Base-by-base conservation (phyloP, 1,140 invertebrate species). In the Ips nitidus region DNA sequence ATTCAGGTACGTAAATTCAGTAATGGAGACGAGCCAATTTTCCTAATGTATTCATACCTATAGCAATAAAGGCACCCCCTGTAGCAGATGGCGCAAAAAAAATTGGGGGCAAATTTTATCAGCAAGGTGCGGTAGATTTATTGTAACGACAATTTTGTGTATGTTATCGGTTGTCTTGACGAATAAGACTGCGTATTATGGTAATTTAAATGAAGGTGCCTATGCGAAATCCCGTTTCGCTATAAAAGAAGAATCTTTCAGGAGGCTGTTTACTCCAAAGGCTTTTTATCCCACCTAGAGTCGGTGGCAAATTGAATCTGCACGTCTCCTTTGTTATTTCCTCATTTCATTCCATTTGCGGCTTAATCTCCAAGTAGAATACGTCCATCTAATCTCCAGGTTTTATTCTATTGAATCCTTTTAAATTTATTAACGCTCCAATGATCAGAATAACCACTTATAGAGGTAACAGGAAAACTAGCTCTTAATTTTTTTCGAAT, bases 261-360 rank as follows among this genome's bases (percentile, higher is more conserved):
- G 41, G 47, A 57, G 63, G 59, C 63, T 70, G 62, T 72, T 72
- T 66, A 69, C 69, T 55, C 67, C 66, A 60, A 64, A 41, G 7
- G 66, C 66, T 72, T 72, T 72, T 72, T 72, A 69, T 72, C 71
- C 71, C 58, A 72, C 71, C 71, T 72, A 69, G 71, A 69, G 69
- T 68, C 66, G 58, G 59, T 58, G 61, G 56, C 55, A 69, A 72
- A 72, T 72, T 72, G 71, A 72, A 72, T 72, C 68, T 72, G 62
- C 66, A 72, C 71, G 61, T 72, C 71, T 68, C 71, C 71, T 72
- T 72, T 72, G 71, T 72, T 72, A 62, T 72, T 69, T 63, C 67
- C 67, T 66, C 64, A 60, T 72, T 62, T 69, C 66, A 69, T 72
- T 72, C 71, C 71, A 72, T 72, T 72, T 72, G 71, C 47, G 71